phyloP scores from a whole-genome alignment of 2,797 vertebrate species.

The Mormyrops attenuatus region DNA sequence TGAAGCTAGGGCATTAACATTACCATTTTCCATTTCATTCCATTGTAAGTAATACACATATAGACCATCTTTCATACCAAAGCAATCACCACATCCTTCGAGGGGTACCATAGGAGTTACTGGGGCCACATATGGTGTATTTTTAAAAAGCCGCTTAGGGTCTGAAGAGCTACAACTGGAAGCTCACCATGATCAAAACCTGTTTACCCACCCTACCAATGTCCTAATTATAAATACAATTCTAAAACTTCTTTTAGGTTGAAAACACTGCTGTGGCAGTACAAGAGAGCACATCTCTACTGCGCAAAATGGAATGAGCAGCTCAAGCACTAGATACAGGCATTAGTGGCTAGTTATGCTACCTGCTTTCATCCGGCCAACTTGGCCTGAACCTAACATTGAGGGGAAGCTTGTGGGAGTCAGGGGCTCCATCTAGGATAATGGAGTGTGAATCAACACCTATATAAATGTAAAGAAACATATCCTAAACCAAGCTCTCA shows the following conservation, averaged over 20 bases:
- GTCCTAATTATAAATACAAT: slow-evolving; percentile 67
- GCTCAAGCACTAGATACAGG: slow-evolving; percentile 45
- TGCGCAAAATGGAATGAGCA: slow-evolving; percentile 59
- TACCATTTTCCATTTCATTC: slow-evolving; percentile 46
- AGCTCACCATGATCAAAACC: slow-evolving; percentile 38
- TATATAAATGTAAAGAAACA: slow-evolving; percentile 60
- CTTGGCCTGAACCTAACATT: slow-evolving; percentile 54
- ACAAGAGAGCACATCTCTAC: slow-evolving; percentile 56
- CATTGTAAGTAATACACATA: slow-evolving; percentile 38
- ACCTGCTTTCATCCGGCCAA: slow-evolving; percentile 56
- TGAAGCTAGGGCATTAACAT: slow-evolving; percentile 50
- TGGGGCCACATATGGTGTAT: slow-evolving; percentile 30
- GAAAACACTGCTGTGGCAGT: slow-evolving; percentile 48
- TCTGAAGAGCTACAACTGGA: slow-evolving; percentile 37
- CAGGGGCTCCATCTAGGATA: slow-evolving; percentile 50
- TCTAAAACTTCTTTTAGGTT: slow-evolving; percentile 56
- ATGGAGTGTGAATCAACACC: slow-evolving; percentile 61
- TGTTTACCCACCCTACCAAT: slow-evolving; percentile 51
- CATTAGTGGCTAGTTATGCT: slow-evolving; percentile 69
- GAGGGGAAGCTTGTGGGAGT: slow-evolving; percentile 51
- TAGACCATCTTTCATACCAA: slow-evolving; percentile 48
- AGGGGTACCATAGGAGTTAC: slow-evolving; percentile 47
- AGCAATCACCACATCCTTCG: slow-evolving; percentile 60
- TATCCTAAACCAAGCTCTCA: slow-evolving; percentile 50
- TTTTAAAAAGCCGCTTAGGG: slow-evolving; percentile 34